phyloP scores from a whole-genome alignment of 2,797 vertebrate genomes.

The Hoplostethus atlanticus region DNA sequence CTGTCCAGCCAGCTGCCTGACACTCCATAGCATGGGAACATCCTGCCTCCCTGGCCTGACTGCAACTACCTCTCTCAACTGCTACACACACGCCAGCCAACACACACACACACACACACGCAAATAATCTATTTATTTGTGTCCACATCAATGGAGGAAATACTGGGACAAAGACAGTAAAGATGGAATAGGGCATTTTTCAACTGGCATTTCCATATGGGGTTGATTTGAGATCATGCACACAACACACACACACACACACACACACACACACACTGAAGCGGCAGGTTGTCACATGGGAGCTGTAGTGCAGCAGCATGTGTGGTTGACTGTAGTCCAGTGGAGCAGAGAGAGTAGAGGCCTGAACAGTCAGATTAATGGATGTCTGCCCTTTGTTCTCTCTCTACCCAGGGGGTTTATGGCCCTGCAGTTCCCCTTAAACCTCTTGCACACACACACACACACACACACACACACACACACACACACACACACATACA shows the following conservation, averaged over 20 bases:
- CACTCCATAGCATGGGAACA: constrained; percentile 89
- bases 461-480: constrained; percentile 23
- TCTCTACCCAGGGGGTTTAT: constrained; percentile 57
- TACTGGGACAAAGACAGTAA: constrained; percentile 11
- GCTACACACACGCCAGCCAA: constrained; percentile 4
- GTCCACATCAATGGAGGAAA: constrained; percentile 49
- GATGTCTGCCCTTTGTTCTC: constrained; percentile 73
- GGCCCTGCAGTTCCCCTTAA: constrained; percentile 65
- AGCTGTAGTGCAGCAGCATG: constrained; percentile 20
- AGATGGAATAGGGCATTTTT: constrained; percentile 38
- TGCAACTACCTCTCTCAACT: constrained; percentile 33
- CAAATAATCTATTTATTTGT: constrained; percentile 44
- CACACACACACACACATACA: too few species aligned
- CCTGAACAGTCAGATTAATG: constrained; percentile 69
- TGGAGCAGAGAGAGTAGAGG: constrained; percentile 45
- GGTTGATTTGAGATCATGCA: constrained; percentile 38
- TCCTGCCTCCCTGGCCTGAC: constrained; percentile 78
- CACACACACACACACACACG: constrained; percentile 3
- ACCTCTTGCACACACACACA: constrained; percentile 41
- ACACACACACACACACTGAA: constrained; percentile 20
- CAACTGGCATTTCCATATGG: constrained; percentile 49
- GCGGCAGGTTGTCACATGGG: constrained; percentile 42
- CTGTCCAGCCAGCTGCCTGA: constrained; percentile 85
- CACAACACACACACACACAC: too few species aligned
- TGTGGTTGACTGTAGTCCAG: constrained; percentile 50